Evolutionary conservation across 2,888 invertebrate species (phyloP), one percentile per base, ranked within the genome.

Genomic region (Atherix ibis): DNA sequence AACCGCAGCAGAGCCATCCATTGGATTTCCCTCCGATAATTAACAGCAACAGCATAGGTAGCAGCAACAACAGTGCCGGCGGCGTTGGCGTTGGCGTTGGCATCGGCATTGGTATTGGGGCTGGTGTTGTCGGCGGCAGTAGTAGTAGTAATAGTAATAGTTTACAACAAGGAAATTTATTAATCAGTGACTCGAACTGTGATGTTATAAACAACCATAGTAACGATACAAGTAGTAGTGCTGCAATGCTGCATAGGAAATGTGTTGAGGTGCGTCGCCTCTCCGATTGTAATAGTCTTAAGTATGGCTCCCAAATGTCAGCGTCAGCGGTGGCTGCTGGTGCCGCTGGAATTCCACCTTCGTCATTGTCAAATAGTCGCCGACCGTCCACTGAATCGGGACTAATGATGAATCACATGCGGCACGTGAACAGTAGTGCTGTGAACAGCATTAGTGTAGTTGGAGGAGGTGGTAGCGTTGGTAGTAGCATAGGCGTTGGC

Each of bases 311-410:
- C 26, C 36, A 36, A 33, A 25, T 37, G 26, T 33, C 37, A 18
- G 15, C 15, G 16, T 15, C 31, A 14, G 14, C 35, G 9, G 30
- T 41, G 42, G 38, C 49, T 37, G 26, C 43, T 42, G 22, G 43
- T 39, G 41, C 34, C 40, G 18, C 50, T 48, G 30, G 46, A 48
- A 37, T 45, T 50, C 44, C 52, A 42, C 28, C 44, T 43, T 33
- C 41, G 38, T 27, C 42, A 43, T 10, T 44, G 41, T 27, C 48
- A 41, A 35, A 44, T 43, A 51, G 51, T 46, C 62, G 69, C 33
- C 56, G 69, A 43, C 66, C 69, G 44, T 68, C 68, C 43, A 61
- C 66, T 38, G 69, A 70, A 54, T 60, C 56, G 32, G 44, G 56
- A 14, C 4, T 26, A 12, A 16, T 37, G 40, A 15, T 35, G 34